phyloP scores from a whole-genome alignment of 2,113 vertebrate species.

The Megaceryle torquata region DNA sequence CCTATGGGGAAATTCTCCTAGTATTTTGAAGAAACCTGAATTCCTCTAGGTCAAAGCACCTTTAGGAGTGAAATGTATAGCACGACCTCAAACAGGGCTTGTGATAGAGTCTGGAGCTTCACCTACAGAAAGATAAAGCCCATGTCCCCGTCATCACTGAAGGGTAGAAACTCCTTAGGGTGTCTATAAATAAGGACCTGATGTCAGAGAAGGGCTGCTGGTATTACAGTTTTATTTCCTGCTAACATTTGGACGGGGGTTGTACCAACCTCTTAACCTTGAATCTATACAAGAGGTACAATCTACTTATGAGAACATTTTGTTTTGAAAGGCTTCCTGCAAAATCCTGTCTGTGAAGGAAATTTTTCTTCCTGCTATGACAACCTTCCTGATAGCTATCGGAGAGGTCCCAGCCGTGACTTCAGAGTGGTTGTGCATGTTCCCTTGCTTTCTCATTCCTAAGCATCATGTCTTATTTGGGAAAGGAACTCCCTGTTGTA shows the following conservation, averaged over 20 bases:
- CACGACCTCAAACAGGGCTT: not conserved
- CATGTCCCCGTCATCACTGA: not conserved
- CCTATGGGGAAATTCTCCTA: not conserved
- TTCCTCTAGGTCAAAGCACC: not conserved
- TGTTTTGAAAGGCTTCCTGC: constrained; percentile 35
- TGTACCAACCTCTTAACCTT: constrained; percentile 34
- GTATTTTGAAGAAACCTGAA: not conserved
- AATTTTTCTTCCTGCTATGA: constrained; percentile 35
- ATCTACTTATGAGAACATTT: constrained; percentile 40
- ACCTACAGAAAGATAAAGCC: not conserved
- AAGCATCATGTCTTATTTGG: not conserved
- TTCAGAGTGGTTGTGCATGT: not conserved
- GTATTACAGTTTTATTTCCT: constrained; percentile 60
- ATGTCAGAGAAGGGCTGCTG: constrained; percentile 37
- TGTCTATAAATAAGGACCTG: constrained; percentile 42
- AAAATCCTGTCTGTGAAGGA: constrained; percentile 39
- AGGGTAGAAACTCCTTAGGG: not conserved
- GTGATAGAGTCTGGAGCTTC: not conserved
- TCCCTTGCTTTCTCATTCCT: not conserved
- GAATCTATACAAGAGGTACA: constrained; percentile 19
- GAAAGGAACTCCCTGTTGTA: not conserved
- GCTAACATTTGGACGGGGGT: constrained; percentile 27
- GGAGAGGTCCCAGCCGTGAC: not conserved
- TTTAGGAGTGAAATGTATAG: not conserved
- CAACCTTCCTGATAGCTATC: constrained; percentile 21